Conservation (phyloP, 1,140 invertebrate genomes). For the Calycopis cecrops region DNA sequence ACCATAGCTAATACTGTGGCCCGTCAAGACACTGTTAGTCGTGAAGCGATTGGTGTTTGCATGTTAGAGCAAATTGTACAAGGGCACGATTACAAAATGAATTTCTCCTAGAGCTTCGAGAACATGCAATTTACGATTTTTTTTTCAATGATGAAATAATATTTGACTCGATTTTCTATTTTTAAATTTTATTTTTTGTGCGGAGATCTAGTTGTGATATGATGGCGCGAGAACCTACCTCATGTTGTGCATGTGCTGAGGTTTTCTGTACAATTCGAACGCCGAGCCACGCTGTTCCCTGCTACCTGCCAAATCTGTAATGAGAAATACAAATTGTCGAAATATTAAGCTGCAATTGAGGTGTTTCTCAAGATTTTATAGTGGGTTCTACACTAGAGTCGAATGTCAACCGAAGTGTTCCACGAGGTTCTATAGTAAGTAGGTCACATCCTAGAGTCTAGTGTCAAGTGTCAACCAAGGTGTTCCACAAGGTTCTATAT, state of each 20-base stretch:
- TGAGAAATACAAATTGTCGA: neutral
- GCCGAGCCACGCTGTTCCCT: slow-evolving; percentile 94
- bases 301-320: slow-evolving; percentile 85
- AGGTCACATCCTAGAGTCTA: no score
- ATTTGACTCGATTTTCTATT: slow-evolving; percentile 3
- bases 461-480: no score
- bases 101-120: slow-evolving; percentile 13
- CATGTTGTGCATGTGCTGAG: slow-evolving; percentile 84
- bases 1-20: slow-evolving; percentile 65
- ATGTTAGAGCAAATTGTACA: slow-evolving; percentile 76
- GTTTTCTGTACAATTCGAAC: slow-evolving; percentile 95
- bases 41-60: slow-evolving; percentile 76
- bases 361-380: no score
- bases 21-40: slow-evolving; percentile 73
- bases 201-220: slow-evolving; percentile 12
- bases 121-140: slow-evolving; percentile 42
- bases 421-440: no score
- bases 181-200: neutral
- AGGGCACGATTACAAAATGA: slow-evolving; percentile 33
- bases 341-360: neutral
- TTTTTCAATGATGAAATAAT: neutral
- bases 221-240: slow-evolving; percentile 74
- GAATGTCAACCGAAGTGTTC: no score
- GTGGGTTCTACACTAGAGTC: no score
- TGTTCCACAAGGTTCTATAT: no score